These are phyloP conservation scores for Cyrtodaria siliqua DNA, from an alignment of 2,888 invertebrate genomes.

Conservation along the genomic window DNA sequence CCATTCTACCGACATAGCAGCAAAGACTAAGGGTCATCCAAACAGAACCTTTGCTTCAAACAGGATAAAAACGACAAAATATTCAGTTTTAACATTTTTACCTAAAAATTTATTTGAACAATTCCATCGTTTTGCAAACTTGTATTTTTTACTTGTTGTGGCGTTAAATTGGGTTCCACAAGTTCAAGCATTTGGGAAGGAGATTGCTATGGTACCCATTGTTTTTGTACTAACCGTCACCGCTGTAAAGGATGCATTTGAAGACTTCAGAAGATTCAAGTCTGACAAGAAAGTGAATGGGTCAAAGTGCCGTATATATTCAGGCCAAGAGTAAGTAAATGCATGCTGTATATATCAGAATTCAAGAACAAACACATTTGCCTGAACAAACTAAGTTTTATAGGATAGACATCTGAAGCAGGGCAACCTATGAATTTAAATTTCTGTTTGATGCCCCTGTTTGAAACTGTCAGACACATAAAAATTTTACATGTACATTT, in stretches of 20 bases:
- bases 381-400: too few relatives aligned
- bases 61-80: constrained; percentile 88
- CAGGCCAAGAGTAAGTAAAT: constrained; percentile 90
- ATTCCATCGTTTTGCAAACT: constrained; percentile 98
- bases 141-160: constrained; percentile 99
- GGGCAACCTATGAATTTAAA: too few relatives aligned
- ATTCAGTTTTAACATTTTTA: constrained; percentile 96
- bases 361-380: too few relatives aligned
- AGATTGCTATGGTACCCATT: constrained; percentile 97
- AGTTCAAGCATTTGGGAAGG: constrained; percentile 95
- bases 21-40: constrained; percentile 71
- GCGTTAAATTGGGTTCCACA: constrained; percentile 98
- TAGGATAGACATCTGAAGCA: too few relatives aligned
- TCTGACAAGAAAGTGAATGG: constrained; percentile 98
- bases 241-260: constrained; percentile 97
- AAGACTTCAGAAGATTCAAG: constrained; percentile 94
- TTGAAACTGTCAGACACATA: too few relatives aligned
- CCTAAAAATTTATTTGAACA: constrained; percentile 98
- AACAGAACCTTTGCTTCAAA: constrained; percentile 75
- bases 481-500: too few relatives aligned
- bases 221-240: constrained; percentile 97
- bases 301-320: constrained; percentile 95
- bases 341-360: too few relatives aligned
- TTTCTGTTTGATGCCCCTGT: too few relatives aligned
- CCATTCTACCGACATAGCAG: constrained; percentile 64